A percentile compares a stretch with the other conserved stretches of the same genome.
Conservation (phyloP, 2,888 invertebrate species). For the Corbicula japonica region DNA sequence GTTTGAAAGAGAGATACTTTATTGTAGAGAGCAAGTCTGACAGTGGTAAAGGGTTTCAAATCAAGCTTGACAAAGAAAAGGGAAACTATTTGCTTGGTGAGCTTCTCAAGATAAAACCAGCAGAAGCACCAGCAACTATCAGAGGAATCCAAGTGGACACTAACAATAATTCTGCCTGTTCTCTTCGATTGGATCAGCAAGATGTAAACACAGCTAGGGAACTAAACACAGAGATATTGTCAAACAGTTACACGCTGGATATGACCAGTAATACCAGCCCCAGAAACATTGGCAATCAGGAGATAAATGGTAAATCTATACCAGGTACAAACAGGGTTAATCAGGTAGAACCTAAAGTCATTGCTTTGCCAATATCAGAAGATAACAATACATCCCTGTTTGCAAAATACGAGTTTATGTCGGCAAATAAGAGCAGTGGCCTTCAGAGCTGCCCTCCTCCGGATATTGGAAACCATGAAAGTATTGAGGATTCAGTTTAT, state of each 20-base stretch:
- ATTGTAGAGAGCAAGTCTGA: not conserved
- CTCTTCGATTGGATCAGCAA: too few relatives aligned
- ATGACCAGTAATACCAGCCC: not conserved
- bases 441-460: not conserved
- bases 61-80: conserved; percentile 25
- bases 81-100: conserved; percentile 30
- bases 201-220: too few relatives aligned
- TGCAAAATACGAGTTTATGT: too few relatives aligned
- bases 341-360: not conserved
- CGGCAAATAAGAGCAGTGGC: not conserved
- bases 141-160: not conserved
- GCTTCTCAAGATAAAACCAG: conserved; percentile 34
- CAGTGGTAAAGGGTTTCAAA: conserved; percentile 20
- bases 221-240: not conserved
- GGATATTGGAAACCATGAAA: not conserved
- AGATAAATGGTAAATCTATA: too few relatives aligned
- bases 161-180: not conserved
- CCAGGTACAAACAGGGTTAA: not conserved
- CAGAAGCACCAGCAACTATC: not conserved
- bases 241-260: not conserved
- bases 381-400: too few relatives aligned
- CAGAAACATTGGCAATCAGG: not conserved
- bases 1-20: not conserved
- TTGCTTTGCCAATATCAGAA: not conserved
- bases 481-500: not conserved